Evolutionary conservation across 2,888 invertebrate genomes (phyloP).

Genomic region (Oligia fasciuncula): DNA sequence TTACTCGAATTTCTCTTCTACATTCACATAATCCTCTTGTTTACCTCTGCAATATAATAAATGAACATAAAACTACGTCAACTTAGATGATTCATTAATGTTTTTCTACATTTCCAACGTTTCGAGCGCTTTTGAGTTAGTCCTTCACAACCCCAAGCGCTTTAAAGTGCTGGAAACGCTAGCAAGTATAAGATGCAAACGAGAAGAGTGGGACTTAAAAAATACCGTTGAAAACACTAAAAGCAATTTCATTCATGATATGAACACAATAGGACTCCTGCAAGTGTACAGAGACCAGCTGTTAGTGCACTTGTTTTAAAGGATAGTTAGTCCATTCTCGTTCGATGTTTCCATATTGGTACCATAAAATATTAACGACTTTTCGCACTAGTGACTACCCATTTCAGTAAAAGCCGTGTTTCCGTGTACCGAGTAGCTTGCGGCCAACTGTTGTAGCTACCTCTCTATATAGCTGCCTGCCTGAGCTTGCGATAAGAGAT

Average conservation of each 20-base stretch:
- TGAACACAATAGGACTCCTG: conserved; percentile 11
- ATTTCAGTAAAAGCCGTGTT: conserved; percentile 50
- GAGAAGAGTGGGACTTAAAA: conserved; percentile 31
- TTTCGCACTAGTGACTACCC: conserved; percentile 46
- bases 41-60: conserved; percentile 11
- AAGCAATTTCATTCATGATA: conserved; percentile 38
- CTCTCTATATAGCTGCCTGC: conserved; percentile 16
- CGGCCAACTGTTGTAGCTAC: conserved; percentile 42
- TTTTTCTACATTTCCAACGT: conserved; percentile 38
- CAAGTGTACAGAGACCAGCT: conserved; percentile 44
- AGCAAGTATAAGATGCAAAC: conserved; percentile 44
- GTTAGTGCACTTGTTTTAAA: conserved; percentile 49
- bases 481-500: conserved; percentile 48
- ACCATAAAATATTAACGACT: conserved; percentile 62
- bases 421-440: conserved; percentile 28
- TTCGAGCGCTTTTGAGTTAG: conserved; percentile 50
- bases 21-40: conserved; percentile 9
- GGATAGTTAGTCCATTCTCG: conserved; percentile 44
- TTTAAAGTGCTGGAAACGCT: conserved; percentile 49
- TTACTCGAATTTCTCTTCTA: not conserved
- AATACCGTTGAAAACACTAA: conserved; percentile 41
- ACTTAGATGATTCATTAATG: conserved; percentile 28
- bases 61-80: conserved; percentile 9
- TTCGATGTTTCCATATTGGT: conserved; percentile 49
- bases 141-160: conserved; percentile 51